A percentile compares a stretch with the other conserved stretches of the same genome.
Conservation (phyloP, 2,797 vertebrate species). For the Scarus forsteni region DNA sequence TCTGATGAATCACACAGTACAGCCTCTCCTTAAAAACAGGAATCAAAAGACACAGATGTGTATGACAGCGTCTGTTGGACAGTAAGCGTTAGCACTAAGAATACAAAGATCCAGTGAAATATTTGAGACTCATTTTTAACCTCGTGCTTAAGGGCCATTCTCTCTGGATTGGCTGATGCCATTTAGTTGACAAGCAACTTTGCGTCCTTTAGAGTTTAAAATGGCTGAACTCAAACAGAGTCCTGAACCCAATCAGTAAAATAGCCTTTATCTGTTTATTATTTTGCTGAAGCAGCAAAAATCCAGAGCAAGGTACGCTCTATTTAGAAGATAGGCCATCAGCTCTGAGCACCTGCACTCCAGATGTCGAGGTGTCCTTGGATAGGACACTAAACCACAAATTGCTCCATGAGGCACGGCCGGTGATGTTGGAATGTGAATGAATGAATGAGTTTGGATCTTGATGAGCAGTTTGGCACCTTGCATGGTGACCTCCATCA, state of each 20-base stretch:
- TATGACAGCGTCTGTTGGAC: neutral
- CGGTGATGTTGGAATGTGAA: neutral
- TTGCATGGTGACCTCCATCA: neutral
- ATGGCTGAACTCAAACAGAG: neutral
- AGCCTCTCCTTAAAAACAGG: too few relatives aligned
- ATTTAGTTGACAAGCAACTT: too few relatives aligned
- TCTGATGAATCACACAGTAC: conserved; percentile 16
- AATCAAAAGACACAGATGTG: conserved; percentile 3
- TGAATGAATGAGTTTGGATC: neutral
- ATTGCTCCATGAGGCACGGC: neutral
- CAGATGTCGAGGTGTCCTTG: neutral
- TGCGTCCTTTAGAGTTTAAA: neutral
- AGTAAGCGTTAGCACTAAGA: neutral
- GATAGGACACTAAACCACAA: neutral
- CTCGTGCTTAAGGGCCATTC: too few relatives aligned
- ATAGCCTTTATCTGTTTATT: neutral
- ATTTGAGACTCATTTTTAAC: too few relatives aligned
- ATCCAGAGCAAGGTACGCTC: neutral
- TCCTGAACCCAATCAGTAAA: neutral
- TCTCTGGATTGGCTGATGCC: too few relatives aligned
- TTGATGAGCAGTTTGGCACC: neutral
- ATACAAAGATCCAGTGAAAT: too few relatives aligned
- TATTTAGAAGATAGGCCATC: too few relatives aligned
- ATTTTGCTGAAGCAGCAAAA: neutral
- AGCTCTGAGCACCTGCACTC: neutral